A percentile compares a stretch with the other conserved stretches of the same genome.
Evolutionary conservation across 2,888 invertebrate species (phyloP).

Genomic region (Ephialtes manifestator): DNA sequence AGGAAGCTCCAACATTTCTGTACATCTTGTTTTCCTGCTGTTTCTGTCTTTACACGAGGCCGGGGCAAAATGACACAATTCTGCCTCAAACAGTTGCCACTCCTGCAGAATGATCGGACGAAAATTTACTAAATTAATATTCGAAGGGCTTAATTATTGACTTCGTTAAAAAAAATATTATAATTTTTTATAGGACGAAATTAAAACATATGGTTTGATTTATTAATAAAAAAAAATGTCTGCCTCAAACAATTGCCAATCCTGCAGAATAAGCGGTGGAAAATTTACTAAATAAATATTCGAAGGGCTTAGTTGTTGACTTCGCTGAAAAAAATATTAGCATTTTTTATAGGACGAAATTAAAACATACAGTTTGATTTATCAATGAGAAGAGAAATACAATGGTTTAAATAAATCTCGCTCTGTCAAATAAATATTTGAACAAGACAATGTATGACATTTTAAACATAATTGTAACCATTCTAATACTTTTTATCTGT

Average conservation of each 20-base stretch:
- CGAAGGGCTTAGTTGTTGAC: no score
- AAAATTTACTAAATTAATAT: neutral
- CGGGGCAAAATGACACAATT: neutral
- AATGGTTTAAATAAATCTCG: no score
- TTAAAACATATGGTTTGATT: no score
- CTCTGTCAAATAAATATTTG: no score
- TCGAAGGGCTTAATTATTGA: no score
- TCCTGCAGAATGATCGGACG: neutral
- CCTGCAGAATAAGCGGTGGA: neutral
- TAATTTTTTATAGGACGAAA: no score
- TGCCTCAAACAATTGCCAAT: neutral
- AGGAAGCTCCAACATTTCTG: neutral
- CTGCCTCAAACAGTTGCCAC: neutral
- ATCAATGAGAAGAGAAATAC: no score
- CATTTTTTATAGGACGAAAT: neutral
- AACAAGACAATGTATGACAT: no score
- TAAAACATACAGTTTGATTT: no score
- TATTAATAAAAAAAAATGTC: no score
- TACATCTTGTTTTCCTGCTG: slow-evolving; percentile 8
- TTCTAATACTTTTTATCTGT: no score
- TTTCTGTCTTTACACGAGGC: neutral
- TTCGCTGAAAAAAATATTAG: neutral
- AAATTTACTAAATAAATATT: neutral
- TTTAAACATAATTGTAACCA: no score
- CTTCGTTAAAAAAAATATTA: neutral